These are phyloP conservation scores for Xyliphius kryptos DNA, from an alignment of 2,113 vertebrate genomes.

Conservation along the genomic window DNA sequence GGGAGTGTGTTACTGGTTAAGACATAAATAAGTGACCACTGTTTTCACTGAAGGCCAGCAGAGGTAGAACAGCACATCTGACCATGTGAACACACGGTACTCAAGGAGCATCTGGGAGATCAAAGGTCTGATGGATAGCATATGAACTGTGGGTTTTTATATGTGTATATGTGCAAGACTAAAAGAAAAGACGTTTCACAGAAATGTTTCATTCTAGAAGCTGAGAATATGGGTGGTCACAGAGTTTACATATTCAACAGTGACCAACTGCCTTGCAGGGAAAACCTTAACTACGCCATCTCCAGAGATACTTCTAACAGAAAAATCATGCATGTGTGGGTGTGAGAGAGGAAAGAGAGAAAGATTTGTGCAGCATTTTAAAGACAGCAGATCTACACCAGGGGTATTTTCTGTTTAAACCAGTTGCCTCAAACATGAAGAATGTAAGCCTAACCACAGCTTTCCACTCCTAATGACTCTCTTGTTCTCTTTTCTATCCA, in stretches of 20 bases:
- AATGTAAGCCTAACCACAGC: conserved; percentile 15
- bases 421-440: conserved; percentile 24
- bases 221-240: no score
- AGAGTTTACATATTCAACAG: no score
- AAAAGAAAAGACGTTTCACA: no score
- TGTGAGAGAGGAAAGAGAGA: no score
- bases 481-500: no score
- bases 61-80: conserved; percentile 5
- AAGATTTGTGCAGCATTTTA: no score
- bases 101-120: conserved; percentile 44
- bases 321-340: no score
- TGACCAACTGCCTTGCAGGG: no score
- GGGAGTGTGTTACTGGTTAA: conserved; percentile 7
- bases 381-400: conserved; percentile 17
- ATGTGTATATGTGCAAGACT: not conserved
- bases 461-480: conserved; percentile 17
- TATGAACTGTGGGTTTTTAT: conserved; percentile 11
- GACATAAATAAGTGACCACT: conserved; percentile 5
- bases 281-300: no score
- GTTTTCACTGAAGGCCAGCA: conserved; percentile 11
- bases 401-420: conserved; percentile 30
- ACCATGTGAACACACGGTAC: conserved; percentile 23
- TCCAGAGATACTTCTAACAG: no score
- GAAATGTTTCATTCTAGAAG: no score
- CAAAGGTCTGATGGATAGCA: conserved; percentile 41